phyloP scores from a whole-genome alignment of 2,888 invertebrate species.

The Blastobasis lacticolella region DNA sequence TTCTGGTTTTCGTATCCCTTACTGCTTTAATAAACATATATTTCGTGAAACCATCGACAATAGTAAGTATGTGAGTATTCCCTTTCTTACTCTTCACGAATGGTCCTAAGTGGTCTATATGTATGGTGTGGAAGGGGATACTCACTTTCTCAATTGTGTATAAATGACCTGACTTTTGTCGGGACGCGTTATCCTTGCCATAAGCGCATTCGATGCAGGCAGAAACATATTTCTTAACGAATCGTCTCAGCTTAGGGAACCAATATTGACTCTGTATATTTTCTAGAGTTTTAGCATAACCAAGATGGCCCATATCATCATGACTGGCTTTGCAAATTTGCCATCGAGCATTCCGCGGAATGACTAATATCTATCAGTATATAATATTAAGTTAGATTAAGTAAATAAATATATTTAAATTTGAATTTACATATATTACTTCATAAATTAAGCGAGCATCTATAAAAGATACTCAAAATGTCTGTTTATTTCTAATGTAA shows the following conservation, averaged over 20 bases:
- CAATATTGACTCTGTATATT: constrained; percentile 32
- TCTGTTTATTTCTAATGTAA: no score
- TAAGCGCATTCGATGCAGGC: constrained; percentile 41
- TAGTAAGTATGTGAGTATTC: constrained; percentile 29
- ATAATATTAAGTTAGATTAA: no score
- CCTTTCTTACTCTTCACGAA: constrained; percentile 28
- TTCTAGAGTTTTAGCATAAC: constrained; percentile 28
- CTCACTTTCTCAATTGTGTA: constrained; percentile 36
- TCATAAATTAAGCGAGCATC: no score
- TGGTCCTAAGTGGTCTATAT: constrained; percentile 45
- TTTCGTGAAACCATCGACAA: constrained; percentile 40
- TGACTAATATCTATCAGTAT: no score
- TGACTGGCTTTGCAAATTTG: constrained; percentile 24
- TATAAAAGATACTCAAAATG: no score
- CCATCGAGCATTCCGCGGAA: not conserved
- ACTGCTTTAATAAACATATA: constrained; percentile 26
- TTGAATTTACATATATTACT: no score
- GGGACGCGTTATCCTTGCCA: constrained; percentile 22
- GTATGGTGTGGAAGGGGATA: constrained; percentile 38
- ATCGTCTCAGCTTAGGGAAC: constrained; percentile 37
- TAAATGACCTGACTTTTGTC: constrained; percentile 23
- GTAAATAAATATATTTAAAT: no score
- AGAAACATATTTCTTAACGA: constrained; percentile 35
- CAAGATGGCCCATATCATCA: constrained; percentile 40
- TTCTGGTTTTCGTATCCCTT: constrained; percentile 4